A percentile compares a stretch with the other conserved stretches of the same genome.
phyloP scores from a whole-genome alignment of 2,113 vertebrate genomes.

The Poicephalus meyeri region DNA sequence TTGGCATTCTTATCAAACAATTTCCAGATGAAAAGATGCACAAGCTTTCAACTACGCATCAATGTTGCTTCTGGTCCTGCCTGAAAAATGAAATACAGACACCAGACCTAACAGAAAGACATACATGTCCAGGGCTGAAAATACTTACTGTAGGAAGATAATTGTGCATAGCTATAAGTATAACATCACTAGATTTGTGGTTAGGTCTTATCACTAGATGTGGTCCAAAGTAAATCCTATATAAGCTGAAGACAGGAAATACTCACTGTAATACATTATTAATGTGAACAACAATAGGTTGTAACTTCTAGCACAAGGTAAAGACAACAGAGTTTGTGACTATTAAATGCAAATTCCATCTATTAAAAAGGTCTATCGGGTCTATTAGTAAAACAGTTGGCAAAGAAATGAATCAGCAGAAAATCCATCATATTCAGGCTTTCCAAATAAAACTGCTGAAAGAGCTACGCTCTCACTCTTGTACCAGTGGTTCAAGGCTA shows the following conservation, averaged over 20 bases:
- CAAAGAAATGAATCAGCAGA: background rate
- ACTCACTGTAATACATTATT: background rate
- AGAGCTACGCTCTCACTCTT: background rate
- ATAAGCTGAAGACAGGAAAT: background rate
- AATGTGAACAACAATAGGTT: background rate
- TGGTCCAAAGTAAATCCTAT: background rate
- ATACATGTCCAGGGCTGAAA: background rate
- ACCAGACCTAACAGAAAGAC: background rate
- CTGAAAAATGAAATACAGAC: background rate
- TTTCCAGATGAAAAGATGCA: background rate
- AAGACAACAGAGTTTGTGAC: background rate
- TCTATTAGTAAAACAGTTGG: background rate
- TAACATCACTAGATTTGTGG: background rate
- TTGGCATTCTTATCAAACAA: background rate
- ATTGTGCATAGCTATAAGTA: background rate
- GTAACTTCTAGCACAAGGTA: background rate
- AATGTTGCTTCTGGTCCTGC: background rate
- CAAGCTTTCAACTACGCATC: background rate
- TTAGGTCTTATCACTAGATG: background rate
- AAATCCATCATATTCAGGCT: background rate
- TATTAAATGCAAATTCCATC: background rate
- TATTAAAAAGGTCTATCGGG: background rate
- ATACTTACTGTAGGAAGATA: background rate
- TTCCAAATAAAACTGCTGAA: background rate
- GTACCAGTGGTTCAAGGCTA: background rate